Percentiles rank a stretch among this genome's conserved stretches.
Conservation (phyloP, 2,888 invertebrate genomes). For the Mantis religiosa region DNA sequence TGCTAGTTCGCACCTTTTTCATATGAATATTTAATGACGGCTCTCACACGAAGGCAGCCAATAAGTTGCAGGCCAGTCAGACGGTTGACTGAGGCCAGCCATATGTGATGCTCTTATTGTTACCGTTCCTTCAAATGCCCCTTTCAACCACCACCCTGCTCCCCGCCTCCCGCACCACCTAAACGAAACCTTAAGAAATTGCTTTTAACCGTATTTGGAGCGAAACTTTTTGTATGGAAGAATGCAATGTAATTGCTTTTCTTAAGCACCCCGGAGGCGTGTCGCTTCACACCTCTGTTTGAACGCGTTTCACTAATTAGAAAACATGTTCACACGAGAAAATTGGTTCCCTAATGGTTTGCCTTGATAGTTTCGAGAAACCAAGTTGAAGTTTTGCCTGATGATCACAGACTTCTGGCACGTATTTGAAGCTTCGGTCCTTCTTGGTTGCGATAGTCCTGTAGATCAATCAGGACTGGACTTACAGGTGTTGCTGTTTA, state of each 20-base stretch:
- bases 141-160: neutral
- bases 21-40: neutral
- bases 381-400: neutral
- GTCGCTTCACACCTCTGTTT: neutral
- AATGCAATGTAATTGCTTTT: neutral
- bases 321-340: neutral
- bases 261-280: neutral
- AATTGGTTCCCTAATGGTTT: neutral
- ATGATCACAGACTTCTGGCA: neutral
- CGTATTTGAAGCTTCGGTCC: neutral
- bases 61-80: neutral
- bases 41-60: neutral
- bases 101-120: neutral
- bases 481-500: neutral
- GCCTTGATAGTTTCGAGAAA: neutral
- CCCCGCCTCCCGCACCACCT: neutral
- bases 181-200: neutral
- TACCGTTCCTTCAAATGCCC: neutral
- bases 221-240: neutral
- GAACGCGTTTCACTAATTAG: neutral
- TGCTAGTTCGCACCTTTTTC: neutral
- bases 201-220: neutral
- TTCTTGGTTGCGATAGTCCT: neutral
- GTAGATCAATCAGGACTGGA: neutral
- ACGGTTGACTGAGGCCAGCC: neutral